Percentiles rank a stretch among this genome's conserved stretches.
Conservation (phyloP, 2,113 vertebrate species). For the Micromys minutus region DNA sequence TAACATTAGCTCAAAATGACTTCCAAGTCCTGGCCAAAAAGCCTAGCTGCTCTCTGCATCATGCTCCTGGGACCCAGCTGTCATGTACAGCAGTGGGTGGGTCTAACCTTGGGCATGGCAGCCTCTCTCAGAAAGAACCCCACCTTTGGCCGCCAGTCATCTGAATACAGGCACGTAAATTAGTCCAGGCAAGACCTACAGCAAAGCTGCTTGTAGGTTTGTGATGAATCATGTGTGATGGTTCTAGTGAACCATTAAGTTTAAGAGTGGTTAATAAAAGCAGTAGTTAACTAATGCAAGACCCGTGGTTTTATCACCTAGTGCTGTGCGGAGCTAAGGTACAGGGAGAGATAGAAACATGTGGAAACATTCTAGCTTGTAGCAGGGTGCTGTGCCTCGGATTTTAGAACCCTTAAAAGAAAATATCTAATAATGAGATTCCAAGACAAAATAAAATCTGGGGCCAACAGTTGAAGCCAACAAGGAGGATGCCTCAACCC, state of each 20-base stretch:
- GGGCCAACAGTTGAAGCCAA: conserved; percentile 42
- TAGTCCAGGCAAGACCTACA: background rate
- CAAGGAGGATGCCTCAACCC: conserved; percentile 16
- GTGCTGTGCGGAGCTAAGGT: background rate
- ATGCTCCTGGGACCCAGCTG: background rate
- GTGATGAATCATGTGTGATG: background rate
- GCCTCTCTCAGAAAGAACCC: background rate
- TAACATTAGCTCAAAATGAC: background rate
- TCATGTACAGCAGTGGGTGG: background rate
- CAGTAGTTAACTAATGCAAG: background rate
- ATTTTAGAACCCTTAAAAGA: conserved; percentile 58
- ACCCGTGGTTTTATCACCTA: background rate
- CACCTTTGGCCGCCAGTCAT: background rate
- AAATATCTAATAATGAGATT: conserved; percentile 60
- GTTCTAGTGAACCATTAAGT: background rate
- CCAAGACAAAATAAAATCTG: conserved; percentile 61
- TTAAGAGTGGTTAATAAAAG: background rate
- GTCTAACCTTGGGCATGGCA: background rate
- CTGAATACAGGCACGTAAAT: background rate
- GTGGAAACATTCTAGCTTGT: background rate
- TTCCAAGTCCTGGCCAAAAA: background rate
- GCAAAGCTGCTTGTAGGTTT: background rate
- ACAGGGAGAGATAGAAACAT: background rate
- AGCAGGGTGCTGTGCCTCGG: background rate
- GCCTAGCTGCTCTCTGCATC: background rate